Evolutionary conservation across 35 echinoderm and acorn worm species (phyloP), one percentile per base, ranked within the genome.

Genomic region (Heliocidaris erythrogramma): DNA sequence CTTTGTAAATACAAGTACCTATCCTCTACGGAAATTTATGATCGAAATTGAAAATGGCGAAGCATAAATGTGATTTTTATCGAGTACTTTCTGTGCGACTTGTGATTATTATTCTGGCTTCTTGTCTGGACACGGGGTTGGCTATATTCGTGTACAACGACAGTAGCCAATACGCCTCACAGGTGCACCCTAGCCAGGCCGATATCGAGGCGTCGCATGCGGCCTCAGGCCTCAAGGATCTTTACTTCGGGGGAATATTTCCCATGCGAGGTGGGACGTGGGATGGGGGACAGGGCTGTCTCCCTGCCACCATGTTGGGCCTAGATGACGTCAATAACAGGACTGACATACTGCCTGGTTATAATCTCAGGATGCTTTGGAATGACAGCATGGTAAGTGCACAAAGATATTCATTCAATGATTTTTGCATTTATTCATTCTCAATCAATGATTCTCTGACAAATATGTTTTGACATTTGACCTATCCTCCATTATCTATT

Each of bases 341-440:
- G 49, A n/a, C 92, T 13, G 98, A 99, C 94, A 96, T 99, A 48
- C 69, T 99, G 50, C 98, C 96, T 1, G 98, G 95, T 4, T 99
- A 97, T 85, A 16, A 94, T 29, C 97, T 99, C 18, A 96, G 95
- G 85, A 96, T 99, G 94, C 85, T 96, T 47, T 96, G 93, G 94
- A 93, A 95, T 59, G 97, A 99, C 86, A 99, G 98, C 91, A 69
- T 95, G 98, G 98, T 99, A 94, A 97, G 97, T 93, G 30, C 86
- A 94, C 50, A 69, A 13, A 49, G 13, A 13, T 24, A 30, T 27
- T 49, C 35, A 7, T 49, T 91, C 11, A 49, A 5, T 2, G 35
- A 30, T 30, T 92, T 92, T 18, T 21, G 10, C 30, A 47, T 90
- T 88, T n/a, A 24, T 17, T 16, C 13, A 8, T 48, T 35, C 88